phyloP scores from a whole-genome alignment of 2,888 invertebrate genomes.

The Apocheima hispidaria region DNA sequence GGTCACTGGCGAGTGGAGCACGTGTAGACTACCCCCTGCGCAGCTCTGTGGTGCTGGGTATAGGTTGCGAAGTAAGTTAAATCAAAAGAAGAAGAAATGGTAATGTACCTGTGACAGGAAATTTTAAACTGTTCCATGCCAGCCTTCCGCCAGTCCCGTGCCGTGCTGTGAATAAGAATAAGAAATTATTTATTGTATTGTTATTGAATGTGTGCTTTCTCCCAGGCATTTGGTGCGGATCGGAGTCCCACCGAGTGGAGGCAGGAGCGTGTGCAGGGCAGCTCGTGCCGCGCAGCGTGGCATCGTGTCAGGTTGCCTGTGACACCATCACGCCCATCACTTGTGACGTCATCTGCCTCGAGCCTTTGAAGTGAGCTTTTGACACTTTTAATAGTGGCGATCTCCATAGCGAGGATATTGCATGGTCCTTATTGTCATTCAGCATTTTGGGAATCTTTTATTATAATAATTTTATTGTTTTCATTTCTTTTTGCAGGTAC shows the following conservation, averaged over 20 bases:
- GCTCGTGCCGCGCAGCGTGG: slow-evolving; percentile 70
- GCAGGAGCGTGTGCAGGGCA: slow-evolving; percentile 76
- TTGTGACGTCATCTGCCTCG: slow-evolving; percentile 68
- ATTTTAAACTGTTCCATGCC: no score
- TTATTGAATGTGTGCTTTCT: no score
- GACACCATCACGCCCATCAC: slow-evolving; percentile 57
- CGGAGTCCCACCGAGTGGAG: slow-evolving; percentile 74
- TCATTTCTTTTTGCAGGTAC: slow-evolving; percentile 56
- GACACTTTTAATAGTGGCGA: neutral
- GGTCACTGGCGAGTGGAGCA: slow-evolving; percentile 83
- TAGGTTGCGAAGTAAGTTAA: slow-evolving; percentile 77
- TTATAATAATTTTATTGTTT: neutral
- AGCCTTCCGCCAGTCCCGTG: no score
- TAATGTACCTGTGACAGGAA: no score
- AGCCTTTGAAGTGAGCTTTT: slow-evolving; percentile 68
- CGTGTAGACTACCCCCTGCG: slow-evolving; percentile 79
- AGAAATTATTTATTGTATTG: no score
- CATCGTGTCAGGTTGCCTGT: slow-evolving; percentile 69
- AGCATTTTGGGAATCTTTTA: neutral
- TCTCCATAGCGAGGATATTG: neutral
- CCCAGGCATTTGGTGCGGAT: slow-evolving; percentile 77
- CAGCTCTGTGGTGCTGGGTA: slow-evolving; percentile 81
- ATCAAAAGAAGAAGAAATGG: no score
- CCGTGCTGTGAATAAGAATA: no score
- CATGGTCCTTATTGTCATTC: neutral